phyloP scores from a whole-genome alignment of 2,113 vertebrate genomes.

The Gadus macrocephalus region DNA sequence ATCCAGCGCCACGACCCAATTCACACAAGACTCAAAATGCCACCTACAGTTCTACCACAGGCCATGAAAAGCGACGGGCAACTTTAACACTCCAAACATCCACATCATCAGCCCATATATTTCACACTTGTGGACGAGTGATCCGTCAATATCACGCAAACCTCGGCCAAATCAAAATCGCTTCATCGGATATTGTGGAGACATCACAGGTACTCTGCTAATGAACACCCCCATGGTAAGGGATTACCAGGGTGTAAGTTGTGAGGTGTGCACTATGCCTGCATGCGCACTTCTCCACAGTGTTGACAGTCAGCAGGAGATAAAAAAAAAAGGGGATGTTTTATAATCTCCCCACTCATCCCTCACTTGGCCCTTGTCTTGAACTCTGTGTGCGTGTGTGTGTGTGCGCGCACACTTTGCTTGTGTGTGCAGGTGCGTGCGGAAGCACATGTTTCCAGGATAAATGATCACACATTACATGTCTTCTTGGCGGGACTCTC shows the following conservation, averaged over 20 bases:
- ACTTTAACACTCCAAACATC: background rate
- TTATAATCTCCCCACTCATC: conserved; percentile 44
- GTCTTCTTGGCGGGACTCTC: conserved; percentile 29
- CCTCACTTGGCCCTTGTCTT: conserved; percentile 38
- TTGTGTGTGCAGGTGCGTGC: conserved; percentile 11
- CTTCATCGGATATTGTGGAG: too few relatives aligned
- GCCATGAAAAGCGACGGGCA: conserved; percentile 20
- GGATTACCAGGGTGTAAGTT: too few relatives aligned
- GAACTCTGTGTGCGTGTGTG: conserved; percentile 37
- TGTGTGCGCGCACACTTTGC: background rate
- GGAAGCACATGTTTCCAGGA: conserved; percentile 15
- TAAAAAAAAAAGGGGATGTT: conserved; percentile 47
- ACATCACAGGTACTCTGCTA: too few relatives aligned
- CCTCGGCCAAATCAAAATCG: too few relatives aligned
- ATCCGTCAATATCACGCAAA: too few relatives aligned
- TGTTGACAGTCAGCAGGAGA: conserved; percentile 42
- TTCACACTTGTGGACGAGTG: too few relatives aligned
- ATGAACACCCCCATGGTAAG: too few relatives aligned
- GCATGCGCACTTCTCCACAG: conserved; percentile 25
- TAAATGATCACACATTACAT: conserved; percentile 39
- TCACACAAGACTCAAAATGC: conserved; percentile 27
- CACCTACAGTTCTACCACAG: conserved; percentile 40
- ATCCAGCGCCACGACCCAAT: too few relatives aligned
- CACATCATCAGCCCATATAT: too few relatives aligned
- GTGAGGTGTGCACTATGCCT: conserved; percentile 5